Percentiles rank a stretch among this genome's conserved stretches.
phyloP scores from a whole-genome alignment of 2,797 vertebrate genomes.

The Ptychadena robeensis region DNA sequence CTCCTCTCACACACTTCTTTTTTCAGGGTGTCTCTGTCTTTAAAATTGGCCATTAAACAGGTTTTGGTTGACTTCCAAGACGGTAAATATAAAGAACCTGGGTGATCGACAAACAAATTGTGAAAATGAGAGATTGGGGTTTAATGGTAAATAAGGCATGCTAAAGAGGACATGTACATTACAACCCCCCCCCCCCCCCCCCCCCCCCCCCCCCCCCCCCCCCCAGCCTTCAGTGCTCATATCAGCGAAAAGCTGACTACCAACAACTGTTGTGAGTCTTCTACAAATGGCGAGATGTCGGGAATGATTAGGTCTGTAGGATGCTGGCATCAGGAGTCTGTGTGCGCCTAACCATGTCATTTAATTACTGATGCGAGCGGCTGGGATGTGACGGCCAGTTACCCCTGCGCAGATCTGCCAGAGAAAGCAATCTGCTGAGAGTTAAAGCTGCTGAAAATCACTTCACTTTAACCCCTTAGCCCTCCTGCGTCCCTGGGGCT shows the following conservation, averaged over 20 bases:
- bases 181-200: neutral
- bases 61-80: no score
- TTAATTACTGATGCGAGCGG: constrained; percentile 70
- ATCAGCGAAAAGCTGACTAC: constrained; percentile 16
- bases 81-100: no score
- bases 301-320: constrained; percentile 61
- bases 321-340: constrained; percentile 68
- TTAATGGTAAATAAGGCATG: no score
- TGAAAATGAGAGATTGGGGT: no score
- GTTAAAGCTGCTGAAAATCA: constrained; percentile 20
- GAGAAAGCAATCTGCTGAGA: constrained; percentile 71
- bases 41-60: no score
- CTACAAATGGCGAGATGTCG: constrained; percentile 61
- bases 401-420: constrained; percentile 65
- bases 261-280: constrained; percentile 19
- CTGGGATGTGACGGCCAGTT: constrained; percentile 66
- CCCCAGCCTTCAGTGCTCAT: neutral
- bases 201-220: neutral
- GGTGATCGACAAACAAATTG: no score
- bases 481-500: neutral
- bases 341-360: constrained; percentile 74
- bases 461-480: constrained; percentile 41
- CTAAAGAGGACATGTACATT: no score
- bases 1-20: no score
- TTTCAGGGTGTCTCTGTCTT: no score